Evolutionary conservation across 2,888 invertebrate genomes (phyloP).

Genomic region (Sussaba pulchella): DNA sequence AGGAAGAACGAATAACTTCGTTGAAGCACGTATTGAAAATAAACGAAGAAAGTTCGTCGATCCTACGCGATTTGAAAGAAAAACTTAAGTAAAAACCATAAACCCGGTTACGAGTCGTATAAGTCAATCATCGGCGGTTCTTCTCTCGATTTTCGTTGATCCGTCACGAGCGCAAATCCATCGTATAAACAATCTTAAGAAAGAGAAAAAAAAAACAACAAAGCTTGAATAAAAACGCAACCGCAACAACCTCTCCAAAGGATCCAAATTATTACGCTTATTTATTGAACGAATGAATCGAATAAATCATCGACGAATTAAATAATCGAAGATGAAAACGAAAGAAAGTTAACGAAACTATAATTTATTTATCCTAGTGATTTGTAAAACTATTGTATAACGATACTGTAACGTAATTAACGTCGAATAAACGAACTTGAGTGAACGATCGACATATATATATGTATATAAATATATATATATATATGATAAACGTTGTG

Average conservation of each 20-base stretch:
- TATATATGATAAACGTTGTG: neutral
- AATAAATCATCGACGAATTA: constrained; percentile 1
- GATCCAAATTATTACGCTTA: constrained; percentile 73
- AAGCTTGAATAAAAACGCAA: constrained; percentile 7
- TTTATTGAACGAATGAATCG: constrained; percentile 67
- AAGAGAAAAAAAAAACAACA: constrained; percentile 8
- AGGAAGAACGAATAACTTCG: neutral
- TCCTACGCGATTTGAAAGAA: no score
- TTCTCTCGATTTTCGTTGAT: no score
- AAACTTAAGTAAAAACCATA: no score
- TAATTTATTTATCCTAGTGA: constrained; percentile 65
- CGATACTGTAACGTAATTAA: constrained; percentile 3
- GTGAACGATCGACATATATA: constrained; percentile 5
- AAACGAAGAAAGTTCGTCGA: no score
- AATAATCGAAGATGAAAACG: constrained; percentile 14
- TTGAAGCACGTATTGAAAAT: neutral
- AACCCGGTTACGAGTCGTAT: no score
- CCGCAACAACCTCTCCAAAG: constrained; percentile 61
- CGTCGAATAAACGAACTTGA: constrained; percentile 14
- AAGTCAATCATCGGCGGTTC: no score
- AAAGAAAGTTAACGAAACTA: constrained; percentile 36
- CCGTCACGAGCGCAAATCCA: no score
- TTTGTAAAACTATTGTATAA: constrained; percentile 19
- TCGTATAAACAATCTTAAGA: constrained; percentile 17
- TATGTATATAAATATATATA: no score